Evolutionary conservation across 1,140 invertebrate genomes (phyloP).

Genomic region (Phymastichus coffea): DNA sequence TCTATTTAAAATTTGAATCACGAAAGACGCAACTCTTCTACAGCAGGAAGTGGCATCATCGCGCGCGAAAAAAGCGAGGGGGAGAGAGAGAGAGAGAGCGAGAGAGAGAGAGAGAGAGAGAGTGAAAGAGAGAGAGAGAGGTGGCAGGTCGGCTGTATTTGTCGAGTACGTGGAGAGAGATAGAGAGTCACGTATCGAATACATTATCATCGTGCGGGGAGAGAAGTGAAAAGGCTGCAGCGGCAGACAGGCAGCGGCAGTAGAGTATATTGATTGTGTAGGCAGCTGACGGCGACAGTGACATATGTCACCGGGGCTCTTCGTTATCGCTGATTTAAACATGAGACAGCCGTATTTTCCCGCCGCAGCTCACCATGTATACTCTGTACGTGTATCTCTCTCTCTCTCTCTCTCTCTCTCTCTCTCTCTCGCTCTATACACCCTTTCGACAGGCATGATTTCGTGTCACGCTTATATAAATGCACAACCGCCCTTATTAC

Average conservation of each 20-base stretch:
- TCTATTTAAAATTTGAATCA: no score
- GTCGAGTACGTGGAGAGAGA: constrained; percentile 26
- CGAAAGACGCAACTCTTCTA: no score
- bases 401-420: no score
- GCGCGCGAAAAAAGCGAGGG: no score
- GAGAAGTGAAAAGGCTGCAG: constrained; percentile 43
- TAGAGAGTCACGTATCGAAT: constrained; percentile 45
- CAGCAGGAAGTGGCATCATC: no score
- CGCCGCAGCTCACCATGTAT: constrained; percentile 19
- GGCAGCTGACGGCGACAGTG: constrained; percentile 58
- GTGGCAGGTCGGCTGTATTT: constrained; percentile 41
- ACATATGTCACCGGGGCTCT: constrained; percentile 57
- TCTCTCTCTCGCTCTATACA: no score
- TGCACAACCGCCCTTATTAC: neutral
- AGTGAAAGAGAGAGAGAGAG: no score
- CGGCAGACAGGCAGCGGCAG: neutral
- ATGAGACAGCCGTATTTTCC: constrained; percentile 46
- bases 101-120: no score
- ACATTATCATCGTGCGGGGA: constrained; percentile 40
- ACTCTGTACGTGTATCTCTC: constrained; percentile 1
- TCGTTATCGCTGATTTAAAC: constrained; percentile 60
- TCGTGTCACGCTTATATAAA: neutral
- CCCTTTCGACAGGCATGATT: neutral
- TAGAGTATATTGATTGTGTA: constrained; percentile 51
- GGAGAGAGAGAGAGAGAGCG: no score